phyloP scores from a whole-genome alignment of 2,888 invertebrate species.

The Rhyacophila evoluta region DNA sequence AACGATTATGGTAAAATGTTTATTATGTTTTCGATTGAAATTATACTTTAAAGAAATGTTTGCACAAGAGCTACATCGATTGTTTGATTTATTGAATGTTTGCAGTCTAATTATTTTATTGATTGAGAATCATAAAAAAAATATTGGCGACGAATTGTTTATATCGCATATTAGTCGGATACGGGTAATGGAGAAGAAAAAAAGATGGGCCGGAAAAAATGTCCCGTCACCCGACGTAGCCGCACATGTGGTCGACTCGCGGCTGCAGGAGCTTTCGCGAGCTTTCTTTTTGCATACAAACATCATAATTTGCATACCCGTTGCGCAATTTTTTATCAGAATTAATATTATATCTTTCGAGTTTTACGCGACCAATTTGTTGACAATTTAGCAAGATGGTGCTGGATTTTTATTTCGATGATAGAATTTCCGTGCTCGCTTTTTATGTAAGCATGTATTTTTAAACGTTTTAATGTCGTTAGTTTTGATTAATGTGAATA shows the following conservation, averaged over 20 bases:
- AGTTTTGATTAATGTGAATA: slow-evolving; percentile 1
- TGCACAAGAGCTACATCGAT: no score
- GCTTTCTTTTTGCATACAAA: slow-evolving; percentile 12
- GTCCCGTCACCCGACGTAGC: neutral
- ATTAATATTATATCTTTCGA: neutral
- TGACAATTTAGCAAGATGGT: neutral
- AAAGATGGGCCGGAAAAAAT: neutral
- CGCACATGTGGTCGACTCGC: slow-evolving; percentile 4
- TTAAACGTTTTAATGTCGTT: neutral
- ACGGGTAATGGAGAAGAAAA: neutral
- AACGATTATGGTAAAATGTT: no score
- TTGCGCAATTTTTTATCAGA: neutral
- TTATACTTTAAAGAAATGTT: no score
- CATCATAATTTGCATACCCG: slow-evolving; percentile 19
- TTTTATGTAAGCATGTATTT: neutral
- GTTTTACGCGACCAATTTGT: slow-evolving; percentile 6
- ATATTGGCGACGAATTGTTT: neutral
- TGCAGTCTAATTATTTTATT: no score
- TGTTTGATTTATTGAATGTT: no score
- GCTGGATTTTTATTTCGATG: neutral
- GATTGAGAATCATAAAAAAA: no score
- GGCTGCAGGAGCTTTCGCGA: neutral
- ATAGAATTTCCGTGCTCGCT: neutral
- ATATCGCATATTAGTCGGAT: neutral
- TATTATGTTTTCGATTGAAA: no score